These are phyloP conservation scores for Thamnophis sirtalis DNA, from an alignment of 2,113 vertebrate species.

Conservation along the genomic window DNA sequence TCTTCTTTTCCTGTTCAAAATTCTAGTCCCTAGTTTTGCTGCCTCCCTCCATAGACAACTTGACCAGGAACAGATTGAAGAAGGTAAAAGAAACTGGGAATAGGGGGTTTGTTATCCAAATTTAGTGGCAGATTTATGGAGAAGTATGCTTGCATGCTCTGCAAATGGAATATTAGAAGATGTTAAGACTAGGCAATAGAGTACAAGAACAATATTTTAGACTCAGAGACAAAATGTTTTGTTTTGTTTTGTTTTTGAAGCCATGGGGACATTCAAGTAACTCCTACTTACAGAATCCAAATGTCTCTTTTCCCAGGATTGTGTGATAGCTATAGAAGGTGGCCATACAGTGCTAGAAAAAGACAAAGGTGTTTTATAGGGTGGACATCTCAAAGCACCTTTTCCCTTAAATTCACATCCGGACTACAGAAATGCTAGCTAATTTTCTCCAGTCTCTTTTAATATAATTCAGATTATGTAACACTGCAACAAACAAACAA, in stretches of 20 bases:
- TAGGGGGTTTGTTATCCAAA: neutral
- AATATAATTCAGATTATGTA: neutral
- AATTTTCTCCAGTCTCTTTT: neutral
- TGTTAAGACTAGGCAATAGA: neutral
- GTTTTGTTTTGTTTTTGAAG: neutral
- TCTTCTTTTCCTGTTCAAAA: conserved; percentile 50
- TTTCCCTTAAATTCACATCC: neutral
- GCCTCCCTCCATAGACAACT: neutral
- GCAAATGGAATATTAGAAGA: neutral
- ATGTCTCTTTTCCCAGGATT: neutral
- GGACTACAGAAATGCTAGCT: neutral
- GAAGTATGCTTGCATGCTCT: neutral
- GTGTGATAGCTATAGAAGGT: neutral
- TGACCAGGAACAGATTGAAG: neutral
- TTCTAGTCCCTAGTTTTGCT: conserved; percentile 25
- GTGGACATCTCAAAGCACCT: neutral
- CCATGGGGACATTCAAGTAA: neutral
- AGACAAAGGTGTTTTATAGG: neutral
- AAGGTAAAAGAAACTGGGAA: conserved; percentile 16
- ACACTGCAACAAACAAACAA: neutral
- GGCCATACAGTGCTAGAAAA: neutral
- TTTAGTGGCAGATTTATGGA: neutral
- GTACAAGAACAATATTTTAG: neutral
- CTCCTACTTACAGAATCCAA: neutral
- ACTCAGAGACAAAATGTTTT: neutral